Base-by-base conservation (phyloP, 2,113 vertebrate genomes). In the Menidia beryllina region DNA sequence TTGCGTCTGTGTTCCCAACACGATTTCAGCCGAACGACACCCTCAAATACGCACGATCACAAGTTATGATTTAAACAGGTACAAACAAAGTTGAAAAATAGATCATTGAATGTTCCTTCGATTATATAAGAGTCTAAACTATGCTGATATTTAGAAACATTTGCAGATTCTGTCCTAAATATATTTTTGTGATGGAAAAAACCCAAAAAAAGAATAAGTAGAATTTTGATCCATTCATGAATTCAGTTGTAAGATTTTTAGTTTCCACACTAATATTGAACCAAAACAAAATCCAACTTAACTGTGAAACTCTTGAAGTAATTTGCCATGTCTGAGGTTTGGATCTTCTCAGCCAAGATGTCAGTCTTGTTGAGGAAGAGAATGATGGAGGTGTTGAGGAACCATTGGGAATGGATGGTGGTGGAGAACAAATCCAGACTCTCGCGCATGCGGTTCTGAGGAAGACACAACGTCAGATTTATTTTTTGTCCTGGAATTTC, bases 341-440 rank as follows among this genome's bases (percentile, higher is more conserved):
- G 75, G 67, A 97, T 91, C 90, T 97, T 97, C 76, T 97, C 95
- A 19, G 92, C 92, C 60, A 97, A 86, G 82, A 97, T 94, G 89
- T 97, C 96, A 3, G 92, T 95, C 88, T 97, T 97, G 90, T 97
- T 97, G 79, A 97, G 95, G 83, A 97, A 97, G 75, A 97, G 95
- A 86, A 97, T 97, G 70, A 96, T 93, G 0, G 95, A 96, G 2
- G 95, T 90, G 59, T 74, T 91, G 64, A 53, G 71, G 86, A 97
- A 97, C 95, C 95, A 97, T 1, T 90, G 89, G 1, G 96, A 94
- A 38, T 96, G 95, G 86, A 97, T 93, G 87, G 96, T 96, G 62
- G 94, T 96, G 69, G 94, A 93, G 51, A 97, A 97, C 60, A 97
- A 86, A 6, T 95, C 95, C 61, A 96, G 86, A 72, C 96, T 97